phyloP scores from a whole-genome alignment of 2,888 invertebrate species.

The Nezara viridula region DNA sequence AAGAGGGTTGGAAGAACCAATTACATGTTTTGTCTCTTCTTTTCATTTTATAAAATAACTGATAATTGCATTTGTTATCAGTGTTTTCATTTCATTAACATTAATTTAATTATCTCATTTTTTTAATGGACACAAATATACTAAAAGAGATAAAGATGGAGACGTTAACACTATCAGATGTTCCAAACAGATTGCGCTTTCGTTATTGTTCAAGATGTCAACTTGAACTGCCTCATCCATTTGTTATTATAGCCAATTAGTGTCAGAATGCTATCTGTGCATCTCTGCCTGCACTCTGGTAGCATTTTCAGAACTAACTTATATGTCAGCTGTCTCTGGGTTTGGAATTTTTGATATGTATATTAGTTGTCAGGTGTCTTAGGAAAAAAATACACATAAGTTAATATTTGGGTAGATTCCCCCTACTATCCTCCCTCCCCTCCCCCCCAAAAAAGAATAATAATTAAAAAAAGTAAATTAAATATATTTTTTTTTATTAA shows the following conservation, averaged over 20 bases:
- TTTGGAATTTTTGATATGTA: not conserved
- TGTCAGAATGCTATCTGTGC: slow-evolving; percentile 11
- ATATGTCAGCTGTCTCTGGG: not conserved
- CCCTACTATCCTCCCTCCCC: too few species aligned
- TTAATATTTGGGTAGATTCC: too few species aligned
- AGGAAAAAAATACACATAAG: too few species aligned
- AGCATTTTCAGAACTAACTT: not conserved
- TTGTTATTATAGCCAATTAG: slow-evolving; percentile 45
- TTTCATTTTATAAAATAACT: too few species aligned
- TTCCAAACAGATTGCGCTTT: not conserved
- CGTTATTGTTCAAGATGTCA: slow-evolving; percentile 29
- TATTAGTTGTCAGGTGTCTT: not conserved
- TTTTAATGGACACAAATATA: not conserved
- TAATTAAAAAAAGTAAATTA: too few species aligned
- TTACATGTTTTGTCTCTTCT: too few species aligned
- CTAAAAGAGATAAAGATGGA: not conserved
- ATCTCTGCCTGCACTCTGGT: not conserved
- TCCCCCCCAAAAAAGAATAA: too few species aligned
- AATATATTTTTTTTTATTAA: too few species aligned
- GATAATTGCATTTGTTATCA: too few species aligned
- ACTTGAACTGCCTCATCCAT: not conserved
- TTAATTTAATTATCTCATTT: too few species aligned
- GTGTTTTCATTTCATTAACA: too few species aligned
- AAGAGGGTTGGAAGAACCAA: too few species aligned
- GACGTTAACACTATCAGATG: slow-evolving; percentile 6